Percentiles rank a stretch among this genome's conserved stretches.
Evolutionary conservation across 2,888 invertebrate genomes (phyloP).

Genomic region (Acanthosepion pharaonis): DNA sequence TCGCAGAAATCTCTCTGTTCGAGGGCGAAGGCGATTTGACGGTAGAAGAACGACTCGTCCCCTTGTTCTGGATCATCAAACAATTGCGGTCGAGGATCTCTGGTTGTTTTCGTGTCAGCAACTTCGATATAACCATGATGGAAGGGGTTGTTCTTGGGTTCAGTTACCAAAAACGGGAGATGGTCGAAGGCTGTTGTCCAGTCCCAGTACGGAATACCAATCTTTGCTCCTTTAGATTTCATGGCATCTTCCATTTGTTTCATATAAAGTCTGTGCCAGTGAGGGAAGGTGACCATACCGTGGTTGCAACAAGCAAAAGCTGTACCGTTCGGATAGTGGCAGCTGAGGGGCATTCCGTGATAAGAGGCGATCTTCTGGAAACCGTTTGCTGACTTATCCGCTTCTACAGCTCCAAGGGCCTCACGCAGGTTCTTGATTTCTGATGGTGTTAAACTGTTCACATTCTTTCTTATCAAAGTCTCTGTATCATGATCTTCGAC

Average conservation of each 20-base stretch:
- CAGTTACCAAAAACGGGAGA: constrained; percentile 48
- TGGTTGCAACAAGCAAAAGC: constrained; percentile 54
- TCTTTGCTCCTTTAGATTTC: constrained; percentile 21
- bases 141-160: constrained; percentile 54
- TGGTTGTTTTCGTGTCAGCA: constrained; percentile 49
- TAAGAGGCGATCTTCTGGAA: constrained; percentile 47
- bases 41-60: constrained; percentile 54
- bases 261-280: constrained; percentile 56
- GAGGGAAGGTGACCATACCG: constrained; percentile 57
- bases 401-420: constrained; percentile 52
- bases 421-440: constrained; percentile 53
- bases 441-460: constrained; percentile 51
- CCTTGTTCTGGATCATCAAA: constrained; percentile 56
- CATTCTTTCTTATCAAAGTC: constrained; percentile 52
- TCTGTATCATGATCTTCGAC: not conserved
- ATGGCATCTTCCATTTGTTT: constrained; percentile 48
- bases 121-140: constrained; percentile 49
- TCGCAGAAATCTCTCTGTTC: constrained; percentile 51
- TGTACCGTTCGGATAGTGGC: constrained; percentile 49
- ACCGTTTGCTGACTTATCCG: constrained; percentile 49
- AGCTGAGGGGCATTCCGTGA: constrained; percentile 54
- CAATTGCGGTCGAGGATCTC: constrained; percentile 53
- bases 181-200: constrained; percentile 44
- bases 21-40: constrained; percentile 50
- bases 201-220: constrained; percentile 50